Base-by-base conservation (phyloP, 2,888 invertebrate genomes). In the Dolichopus griseipennis region DNA sequence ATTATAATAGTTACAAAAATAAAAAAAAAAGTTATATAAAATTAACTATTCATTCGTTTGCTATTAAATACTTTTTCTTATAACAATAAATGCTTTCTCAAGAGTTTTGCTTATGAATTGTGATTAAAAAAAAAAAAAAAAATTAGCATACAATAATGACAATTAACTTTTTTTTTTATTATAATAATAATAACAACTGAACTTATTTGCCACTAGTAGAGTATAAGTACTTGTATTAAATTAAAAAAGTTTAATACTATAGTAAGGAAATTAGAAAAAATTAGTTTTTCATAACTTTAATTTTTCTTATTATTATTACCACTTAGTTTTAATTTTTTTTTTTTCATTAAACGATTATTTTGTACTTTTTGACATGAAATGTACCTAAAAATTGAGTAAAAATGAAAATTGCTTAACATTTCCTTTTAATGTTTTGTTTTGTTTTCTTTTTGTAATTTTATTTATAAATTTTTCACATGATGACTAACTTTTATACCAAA, bases 51-150 rank as follows among this genome's bases (percentile, higher is more conserved):
- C 27, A 27, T 27, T 27, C 27, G 27, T 27, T 27, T 27, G 27
- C 27, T 27, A 27, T 27, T 27, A 27, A 27, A 27, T 37, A 10
- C 12, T 37, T 37, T 37, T 37, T 37, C 8, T 52, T 52, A 52
- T 52, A 52, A 52, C 52, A 52, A 52, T 52, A 52, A 52, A 52
- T 52, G 52, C 52, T 52, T 52, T 52, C 52, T 52, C 52, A 52
- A 52, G 52, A 52, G 18, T 52, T 27, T 52, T 52, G 15, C 52
- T 52, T 52, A 52, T 52, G 15, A 52, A 52, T 52, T 9, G 52
- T 52, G 52, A 52, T 52, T 18, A 15, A 43, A 43, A 43, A 52
- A 12, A 52, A 18, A 18, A 18, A 18, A 52, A 52, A 52, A 52
- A 52, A 52, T 52, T 52, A 52, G 52, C 52, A 52, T 52, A 52